Evolutionary conservation across 2,797 vertebrate genomes (phyloP), one percentile per base, ranked within the genome.

Genomic region (Epinephelus malabaricus): DNA sequence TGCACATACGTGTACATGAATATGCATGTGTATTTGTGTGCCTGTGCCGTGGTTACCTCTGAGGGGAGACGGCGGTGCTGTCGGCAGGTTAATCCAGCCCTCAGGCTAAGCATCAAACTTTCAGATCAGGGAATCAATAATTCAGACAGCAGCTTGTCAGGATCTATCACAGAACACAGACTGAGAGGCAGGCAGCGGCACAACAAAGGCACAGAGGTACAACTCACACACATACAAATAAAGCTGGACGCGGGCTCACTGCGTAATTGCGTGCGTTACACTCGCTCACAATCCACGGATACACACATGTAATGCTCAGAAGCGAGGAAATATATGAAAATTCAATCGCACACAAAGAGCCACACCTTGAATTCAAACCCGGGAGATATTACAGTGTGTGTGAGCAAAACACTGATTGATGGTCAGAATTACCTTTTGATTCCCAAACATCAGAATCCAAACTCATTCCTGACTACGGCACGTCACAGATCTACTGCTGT

Each of bases 61-160:
- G 85, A 66, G 80, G 72, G 74, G 75, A 62, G 79, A 73, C 68
- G 66, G 78, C 49, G 53, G 79, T 49, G 84, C 89, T 87, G 86
- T 80, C 86, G 84, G 89, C 92, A 94, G 94, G 94, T 94, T 95
- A 95, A 95, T 94, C 93, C 93, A 92, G 89, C 94, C 94, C 94
- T 86, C 86, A 40, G 94, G 94, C 93, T 71, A 91, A 89, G 91
- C 92, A 95, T 95, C 94, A 94, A 95, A 94, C 92, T 94, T 95
- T 94, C 91, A 95, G 91, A 95, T 94, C 93, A 90, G 82, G 81
- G 82, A 82, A 95, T 95, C 94, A 95, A 95, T 95, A 94, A 95
- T 94, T 95, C 92, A 95, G 92, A 89, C 90, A 69, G 88, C 84
- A 84, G 88, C 90, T 91, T 93, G 93, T 94, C 91, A 90, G 90